Base-by-base conservation (phyloP, 1,140 invertebrate genomes). In the Heliconius hewitsoni region DNA sequence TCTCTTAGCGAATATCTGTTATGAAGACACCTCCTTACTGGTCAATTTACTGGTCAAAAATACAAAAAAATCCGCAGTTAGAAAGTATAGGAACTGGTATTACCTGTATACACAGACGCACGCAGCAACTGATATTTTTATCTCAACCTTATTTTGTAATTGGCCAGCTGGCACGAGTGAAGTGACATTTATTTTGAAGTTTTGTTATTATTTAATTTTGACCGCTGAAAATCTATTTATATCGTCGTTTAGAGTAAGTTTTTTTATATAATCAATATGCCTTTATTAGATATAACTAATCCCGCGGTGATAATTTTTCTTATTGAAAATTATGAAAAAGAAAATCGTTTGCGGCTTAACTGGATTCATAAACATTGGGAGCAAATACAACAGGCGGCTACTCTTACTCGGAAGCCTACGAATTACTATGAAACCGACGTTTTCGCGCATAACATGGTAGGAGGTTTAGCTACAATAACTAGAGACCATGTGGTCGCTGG, bases 291-390 rank as follows among this genome's bases (percentile, higher is more conserved):
- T 71, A 89, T 91, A 52, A 90, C 84, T 8, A 88, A 91, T 66
- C 91, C 91, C 0, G 86, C 83, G 16, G 74, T 90, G 13, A 91
- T 91, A 73, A 89, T 84, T 76, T 90, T 92, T 81, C 82, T 91
- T 5, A 86, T 85, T n/a, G 90, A 91, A 82, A 88, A 87, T 72
- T 91, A 91, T 84, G 87, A 91, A 74, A 93, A 89, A 71, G 90
- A 91, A 81, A 91, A 89, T 75, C 85, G 86, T 11, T 76, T 89
- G n/a, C 84, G 91, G 5, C 75, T 91, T 18, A 89, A 88, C n/a
- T 93, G 91, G 91, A 89, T 90, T 16, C 81, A 83, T 46, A 89
- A 87, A 70, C 83, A 93, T 82, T 78, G 79, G 16, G 80, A 82
- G 30, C 75, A 87, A 50, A 86, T 93, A 50, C 76, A 91, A 72